These are phyloP conservation scores for Stenodema calcarata DNA, from an alignment of 2,888 invertebrate genomes.

Conservation along the genomic window DNA sequence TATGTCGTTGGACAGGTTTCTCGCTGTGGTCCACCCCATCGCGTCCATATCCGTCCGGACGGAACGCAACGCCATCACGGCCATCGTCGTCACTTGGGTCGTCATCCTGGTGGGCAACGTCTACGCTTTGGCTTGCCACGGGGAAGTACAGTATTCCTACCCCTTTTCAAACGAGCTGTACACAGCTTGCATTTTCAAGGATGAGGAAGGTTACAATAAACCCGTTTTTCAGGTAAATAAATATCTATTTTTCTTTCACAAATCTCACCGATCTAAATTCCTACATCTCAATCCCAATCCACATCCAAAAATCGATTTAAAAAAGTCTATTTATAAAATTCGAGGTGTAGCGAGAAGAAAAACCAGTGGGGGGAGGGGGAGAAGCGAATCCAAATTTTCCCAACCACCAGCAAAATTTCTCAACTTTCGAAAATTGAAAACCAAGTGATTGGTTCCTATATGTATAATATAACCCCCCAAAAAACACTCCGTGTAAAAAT, in stretches of 20 bases:
- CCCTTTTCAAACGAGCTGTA: conserved; percentile 70
- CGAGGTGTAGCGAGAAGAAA: too few species aligned
- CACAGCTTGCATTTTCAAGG: conserved; percentile 74
- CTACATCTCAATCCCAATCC: too few species aligned
- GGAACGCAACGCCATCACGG: conserved; percentile 79
- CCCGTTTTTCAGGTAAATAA: conserved; percentile 59
- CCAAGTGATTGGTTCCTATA: too few species aligned
- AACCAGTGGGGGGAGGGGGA: too few species aligned
- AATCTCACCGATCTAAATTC: not conserved
- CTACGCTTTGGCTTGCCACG: conserved; percentile 79
- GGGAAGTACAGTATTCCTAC: conserved; percentile 73
- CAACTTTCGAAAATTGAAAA: too few species aligned
- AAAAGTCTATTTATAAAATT: too few species aligned
- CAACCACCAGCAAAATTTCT: too few species aligned
- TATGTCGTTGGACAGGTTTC: conserved; percentile 90
- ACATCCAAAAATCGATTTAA: too few species aligned
- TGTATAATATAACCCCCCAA: too few species aligned
- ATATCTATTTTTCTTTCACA: not conserved
- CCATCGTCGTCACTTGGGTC: conserved; percentile 81
- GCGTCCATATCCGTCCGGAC: conserved; percentile 82
- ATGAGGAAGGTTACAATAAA: conserved; percentile 60
- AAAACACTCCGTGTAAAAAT: too few species aligned
- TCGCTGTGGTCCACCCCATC: conserved; percentile 93
- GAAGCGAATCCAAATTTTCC: too few species aligned
- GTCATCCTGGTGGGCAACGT: conserved; percentile 79